phyloP scores from a whole-genome alignment of 2,797 vertebrate species.

The Chelonia mydas region DNA sequence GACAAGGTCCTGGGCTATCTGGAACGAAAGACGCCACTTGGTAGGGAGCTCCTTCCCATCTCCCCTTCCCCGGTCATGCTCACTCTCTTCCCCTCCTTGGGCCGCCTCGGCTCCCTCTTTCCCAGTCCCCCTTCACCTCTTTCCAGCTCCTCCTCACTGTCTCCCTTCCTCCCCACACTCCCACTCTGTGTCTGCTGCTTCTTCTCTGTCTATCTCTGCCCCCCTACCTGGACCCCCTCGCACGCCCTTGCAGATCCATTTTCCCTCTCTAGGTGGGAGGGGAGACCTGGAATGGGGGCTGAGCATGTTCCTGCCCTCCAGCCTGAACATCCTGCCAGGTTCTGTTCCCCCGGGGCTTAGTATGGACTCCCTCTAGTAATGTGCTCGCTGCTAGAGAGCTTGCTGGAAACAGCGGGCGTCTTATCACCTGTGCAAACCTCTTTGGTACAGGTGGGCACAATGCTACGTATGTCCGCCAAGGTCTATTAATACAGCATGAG shows the following conservation, averaged over 20 bases:
- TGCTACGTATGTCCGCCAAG: neutral
- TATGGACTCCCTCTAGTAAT: neutral
- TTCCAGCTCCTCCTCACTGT: too few relatives aligned
- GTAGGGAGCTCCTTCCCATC: neutral
- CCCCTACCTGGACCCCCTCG: too few relatives aligned
- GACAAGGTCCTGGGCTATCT: too few relatives aligned
- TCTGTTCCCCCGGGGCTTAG: neutral
- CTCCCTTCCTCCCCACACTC: too few relatives aligned
- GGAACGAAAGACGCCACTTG: too few relatives aligned
- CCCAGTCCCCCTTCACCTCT: too few relatives aligned
- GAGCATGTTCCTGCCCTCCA: too few relatives aligned
- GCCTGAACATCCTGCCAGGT: neutral
- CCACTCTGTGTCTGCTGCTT: too few relatives aligned
- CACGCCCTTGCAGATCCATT: neutral
- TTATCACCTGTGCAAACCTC: neutral
- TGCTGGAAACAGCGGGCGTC: neutral
- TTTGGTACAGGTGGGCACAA: neutral
- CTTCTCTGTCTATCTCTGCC: too few relatives aligned
- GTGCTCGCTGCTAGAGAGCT: neutral
- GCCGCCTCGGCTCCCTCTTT: neutral
- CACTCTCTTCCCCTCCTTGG: neutral
- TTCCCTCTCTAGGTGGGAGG: neutral
- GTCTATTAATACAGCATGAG: neutral
- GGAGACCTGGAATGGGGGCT: neutral
- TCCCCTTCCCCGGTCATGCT: neutral